A percentile compares a stretch with the other conserved stretches of the same genome.
Conservation (phyloP, 2,113 vertebrate genomes). For the Spermophilus dauricus region DNA sequence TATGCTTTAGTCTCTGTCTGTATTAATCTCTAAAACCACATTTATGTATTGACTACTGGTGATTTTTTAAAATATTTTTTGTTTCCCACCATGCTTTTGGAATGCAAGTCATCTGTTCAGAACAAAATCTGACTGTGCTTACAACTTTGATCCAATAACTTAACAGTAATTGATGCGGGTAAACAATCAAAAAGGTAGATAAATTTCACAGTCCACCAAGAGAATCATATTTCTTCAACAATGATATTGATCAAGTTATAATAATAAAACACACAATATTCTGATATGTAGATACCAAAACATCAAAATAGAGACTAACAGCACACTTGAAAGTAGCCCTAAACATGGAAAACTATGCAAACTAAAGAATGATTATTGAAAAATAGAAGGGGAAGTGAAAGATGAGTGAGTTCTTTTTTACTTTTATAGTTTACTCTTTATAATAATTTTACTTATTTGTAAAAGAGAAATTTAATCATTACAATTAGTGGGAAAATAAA, state of each 20-base stretch:
- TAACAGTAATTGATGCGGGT: not conserved
- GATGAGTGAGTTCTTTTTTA: constrained; percentile 4
- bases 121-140: not conserved
- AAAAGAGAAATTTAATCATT: constrained; percentile 60
- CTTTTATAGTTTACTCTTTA: constrained; percentile 51
- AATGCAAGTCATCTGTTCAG: not conserved
- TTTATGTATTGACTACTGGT: constrained; percentile 29
- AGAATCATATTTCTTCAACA: constrained; percentile 31
- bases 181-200: not conserved
- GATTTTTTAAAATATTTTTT: constrained; percentile 33
- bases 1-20: not conserved
- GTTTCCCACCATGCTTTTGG: not conserved
- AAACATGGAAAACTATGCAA: not conserved
- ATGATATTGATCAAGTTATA: not conserved
- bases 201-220: not conserved
- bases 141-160: not conserved
- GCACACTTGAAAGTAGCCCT: constrained; percentile 24
- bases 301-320: constrained; percentile 4
- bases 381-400: constrained; percentile 15
- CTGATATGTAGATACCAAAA: not conserved
- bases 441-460: constrained; percentile 61
- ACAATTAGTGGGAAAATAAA: constrained; percentile 68
- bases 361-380: not conserved
- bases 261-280: not conserved
- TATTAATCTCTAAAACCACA: constrained; percentile 48